Evolutionary conservation across 2,113 vertebrate genomes (phyloP).

Genomic region (Lucifuga dentata): DNA sequence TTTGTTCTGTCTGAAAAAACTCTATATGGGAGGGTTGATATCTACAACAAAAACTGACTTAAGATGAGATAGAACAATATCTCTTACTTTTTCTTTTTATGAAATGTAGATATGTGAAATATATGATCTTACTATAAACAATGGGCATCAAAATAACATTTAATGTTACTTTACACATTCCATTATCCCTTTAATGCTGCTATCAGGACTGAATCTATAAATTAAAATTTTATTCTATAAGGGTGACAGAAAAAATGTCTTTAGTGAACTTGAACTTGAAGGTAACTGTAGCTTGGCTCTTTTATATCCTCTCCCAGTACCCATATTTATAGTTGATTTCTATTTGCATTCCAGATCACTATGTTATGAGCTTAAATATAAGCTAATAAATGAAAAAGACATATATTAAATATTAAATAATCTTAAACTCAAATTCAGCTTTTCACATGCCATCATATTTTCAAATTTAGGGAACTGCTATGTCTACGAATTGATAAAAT

Average conservation of each 20-base stretch:
- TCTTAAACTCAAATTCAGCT: slow-evolving; percentile 45
- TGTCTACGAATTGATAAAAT: slow-evolving; percentile 46
- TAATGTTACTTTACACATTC: slow-evolving; percentile 3
- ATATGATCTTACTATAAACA: background rate
- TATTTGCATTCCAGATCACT: slow-evolving; percentile 28
- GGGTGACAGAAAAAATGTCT: slow-evolving; percentile 13
- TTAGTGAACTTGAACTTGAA: slow-evolving; percentile 11
- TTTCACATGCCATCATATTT: slow-evolving; percentile 43
- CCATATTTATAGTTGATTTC: slow-evolving; percentile 14
- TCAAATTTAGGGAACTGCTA: slow-evolving; percentile 27
- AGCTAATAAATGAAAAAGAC: slow-evolving; percentile 25
- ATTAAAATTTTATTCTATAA: no score
- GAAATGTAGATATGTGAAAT: background rate
- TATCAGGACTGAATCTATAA: background rate
- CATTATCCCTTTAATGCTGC: background rate
- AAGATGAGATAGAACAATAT: background rate
- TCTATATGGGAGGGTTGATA: background rate
- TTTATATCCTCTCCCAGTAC: slow-evolving; percentile 1
- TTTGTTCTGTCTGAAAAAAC: slow-evolving; percentile 8
- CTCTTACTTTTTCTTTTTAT: background rate
- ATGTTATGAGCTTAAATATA: slow-evolving; percentile 22
- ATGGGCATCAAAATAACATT: slow-evolving; percentile 12
- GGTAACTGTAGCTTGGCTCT: background rate
- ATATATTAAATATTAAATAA: slow-evolving; percentile 30
- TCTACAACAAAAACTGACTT: background rate